Conservation (phyloP, 1,140 invertebrate species). For the Diuraphis noxia region DNA sequence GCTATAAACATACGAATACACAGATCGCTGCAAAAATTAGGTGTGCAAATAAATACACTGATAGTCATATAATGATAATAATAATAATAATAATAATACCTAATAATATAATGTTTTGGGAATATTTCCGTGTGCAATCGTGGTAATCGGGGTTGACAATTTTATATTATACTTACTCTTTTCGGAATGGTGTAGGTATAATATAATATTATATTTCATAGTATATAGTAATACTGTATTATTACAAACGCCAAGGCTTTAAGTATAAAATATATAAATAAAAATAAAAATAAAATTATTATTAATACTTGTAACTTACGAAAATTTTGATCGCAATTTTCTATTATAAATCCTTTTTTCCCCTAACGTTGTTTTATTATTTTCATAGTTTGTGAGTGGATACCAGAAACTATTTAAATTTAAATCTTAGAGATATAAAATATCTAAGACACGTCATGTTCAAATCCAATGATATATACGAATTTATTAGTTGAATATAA, state of each 20-base stretch:
- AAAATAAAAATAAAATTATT: too few species aligned
- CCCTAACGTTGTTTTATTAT: not conserved
- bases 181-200: not conserved
- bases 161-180: not conserved
- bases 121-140: not conserved
- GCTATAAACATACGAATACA: not conserved
- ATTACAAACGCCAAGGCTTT: too few species aligned
- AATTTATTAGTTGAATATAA: not conserved
- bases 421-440: not conserved
- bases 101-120: not conserved
- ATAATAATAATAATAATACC: too few species aligned
- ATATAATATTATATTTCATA: not conserved
- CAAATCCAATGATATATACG: not conserved
- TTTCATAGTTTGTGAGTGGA: not conserved
- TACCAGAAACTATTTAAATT: not conserved
- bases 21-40: not conserved
- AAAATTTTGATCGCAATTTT: not conserved
- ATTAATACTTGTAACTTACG: not conserved
- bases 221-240: too few species aligned
- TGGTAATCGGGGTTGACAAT: too few species aligned
- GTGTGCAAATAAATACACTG: not conserved
- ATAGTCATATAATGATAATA: not conserved
- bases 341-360: not conserved
- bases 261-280: too few species aligned
- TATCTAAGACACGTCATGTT: not conserved